These are phyloP conservation scores for Poeciliopsis infans DNA, from an alignment of 2,797 vertebrate species.

Conservation along the genomic window DNA sequence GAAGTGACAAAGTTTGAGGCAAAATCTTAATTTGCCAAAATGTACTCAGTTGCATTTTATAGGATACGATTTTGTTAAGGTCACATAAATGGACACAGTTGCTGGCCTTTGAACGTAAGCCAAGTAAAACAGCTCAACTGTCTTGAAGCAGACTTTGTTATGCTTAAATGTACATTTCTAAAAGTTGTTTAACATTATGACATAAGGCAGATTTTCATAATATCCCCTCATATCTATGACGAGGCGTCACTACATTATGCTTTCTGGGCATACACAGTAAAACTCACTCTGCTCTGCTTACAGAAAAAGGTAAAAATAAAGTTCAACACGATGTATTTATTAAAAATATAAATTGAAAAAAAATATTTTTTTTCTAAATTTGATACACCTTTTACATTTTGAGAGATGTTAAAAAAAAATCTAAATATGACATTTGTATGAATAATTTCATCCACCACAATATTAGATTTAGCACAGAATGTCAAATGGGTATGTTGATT, in stretches of 20 bases:
- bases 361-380: neutral
- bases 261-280: too few relatives aligned
- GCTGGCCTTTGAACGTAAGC: neutral
- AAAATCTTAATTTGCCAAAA: neutral
- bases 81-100: neutral
- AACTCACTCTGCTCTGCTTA: too few relatives aligned
- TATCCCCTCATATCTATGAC: neutral
- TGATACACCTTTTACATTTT: neutral
- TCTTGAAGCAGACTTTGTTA: neutral
- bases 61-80: neutral
- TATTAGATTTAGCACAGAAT: neutral
- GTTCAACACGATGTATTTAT: neutral
- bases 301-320: neutral
- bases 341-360: neutral
- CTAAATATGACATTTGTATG: too few relatives aligned
- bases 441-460: neutral
- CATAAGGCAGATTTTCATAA: neutral
- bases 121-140: neutral
- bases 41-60: neutral
- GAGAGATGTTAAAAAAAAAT: neutral
- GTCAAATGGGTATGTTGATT: neutral
- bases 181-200: neutral
- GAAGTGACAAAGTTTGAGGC: neutral
- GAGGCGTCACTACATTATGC: too few relatives aligned
- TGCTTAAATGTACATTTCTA: neutral